Evolutionary conservation across 2,888 invertebrate genomes (phyloP).

Genomic region (Caenorhabditis sp.): DNA sequence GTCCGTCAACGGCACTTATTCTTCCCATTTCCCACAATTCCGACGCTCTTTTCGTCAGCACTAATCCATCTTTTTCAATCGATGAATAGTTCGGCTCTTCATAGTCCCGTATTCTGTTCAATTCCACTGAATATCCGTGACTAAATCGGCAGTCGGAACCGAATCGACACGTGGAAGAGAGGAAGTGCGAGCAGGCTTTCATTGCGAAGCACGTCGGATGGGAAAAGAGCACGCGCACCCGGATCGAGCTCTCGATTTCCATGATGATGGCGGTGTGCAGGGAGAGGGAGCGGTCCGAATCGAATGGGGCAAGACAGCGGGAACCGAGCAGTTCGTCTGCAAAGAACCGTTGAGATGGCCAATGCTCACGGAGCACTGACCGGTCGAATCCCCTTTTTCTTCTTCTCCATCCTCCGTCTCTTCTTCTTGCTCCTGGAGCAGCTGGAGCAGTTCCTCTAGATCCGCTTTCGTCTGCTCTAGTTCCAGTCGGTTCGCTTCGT

Average conservation of each 20-base stretch:
- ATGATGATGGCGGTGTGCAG: slow-evolving; percentile 64
- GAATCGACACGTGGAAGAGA: slow-evolving; percentile 59
- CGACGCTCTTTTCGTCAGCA: slow-evolving; percentile 45
- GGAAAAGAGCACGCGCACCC: slow-evolving; percentile 65
- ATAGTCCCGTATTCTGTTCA: slow-evolving; percentile 59
- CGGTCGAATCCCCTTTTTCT: slow-evolving; percentile 22
- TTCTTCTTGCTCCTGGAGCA: slow-evolving; percentile 48
- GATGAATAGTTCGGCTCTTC: slow-evolving; percentile 57
- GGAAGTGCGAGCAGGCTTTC: slow-evolving; percentile 63
- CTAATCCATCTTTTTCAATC: slow-evolving; percentile 46
- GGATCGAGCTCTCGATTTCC: slow-evolving; percentile 34
- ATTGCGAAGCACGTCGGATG: slow-evolving; percentile 63
- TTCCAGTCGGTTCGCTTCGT: slow-evolving; percentile 38
- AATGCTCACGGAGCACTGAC: neutral
- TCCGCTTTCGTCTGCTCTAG: slow-evolving; percentile 37
- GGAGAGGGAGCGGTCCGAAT: slow-evolving; percentile 36
- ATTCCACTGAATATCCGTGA: slow-evolving; percentile 62
- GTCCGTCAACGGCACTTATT: slow-evolving; percentile 59
- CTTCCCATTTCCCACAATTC: slow-evolving; percentile 66
- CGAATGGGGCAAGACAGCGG: slow-evolving; percentile 50
- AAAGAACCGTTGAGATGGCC: neutral
- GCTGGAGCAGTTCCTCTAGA: slow-evolving; percentile 53
- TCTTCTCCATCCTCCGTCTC: slow-evolving; percentile 14
- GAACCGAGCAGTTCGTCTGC: slow-evolving; percentile 46
- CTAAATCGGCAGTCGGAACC: slow-evolving; percentile 61